Conservation (phyloP, 2,888 invertebrate species). For the Slavum lentiscoides region DNA sequence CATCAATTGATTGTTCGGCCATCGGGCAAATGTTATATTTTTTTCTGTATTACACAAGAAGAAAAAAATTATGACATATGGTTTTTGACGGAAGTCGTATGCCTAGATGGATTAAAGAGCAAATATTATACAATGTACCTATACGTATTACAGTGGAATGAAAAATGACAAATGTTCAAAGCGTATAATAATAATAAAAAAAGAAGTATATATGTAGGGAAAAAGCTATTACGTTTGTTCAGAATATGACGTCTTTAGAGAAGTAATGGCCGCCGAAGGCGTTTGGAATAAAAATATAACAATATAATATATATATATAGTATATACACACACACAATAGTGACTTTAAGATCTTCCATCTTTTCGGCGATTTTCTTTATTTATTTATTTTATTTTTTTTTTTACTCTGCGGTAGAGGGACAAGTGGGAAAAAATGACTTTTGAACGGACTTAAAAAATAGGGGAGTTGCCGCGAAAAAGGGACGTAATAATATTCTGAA, state of each 20-base stretch:
- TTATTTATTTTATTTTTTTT: background rate
- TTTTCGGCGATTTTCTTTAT: constrained; percentile 48
- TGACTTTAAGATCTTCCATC: constrained; percentile 41
- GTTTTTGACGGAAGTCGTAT: background rate
- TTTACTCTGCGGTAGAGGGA: constrained; percentile 13
- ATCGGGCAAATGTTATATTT: too few species aligned
- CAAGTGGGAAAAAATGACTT: constrained; percentile 47
- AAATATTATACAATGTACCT: constrained; percentile 18
- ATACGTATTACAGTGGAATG: background rate
- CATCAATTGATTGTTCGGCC: too few species aligned
- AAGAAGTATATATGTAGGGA: background rate
- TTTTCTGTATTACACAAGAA: too few species aligned
- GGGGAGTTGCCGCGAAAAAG: constrained; percentile 34
- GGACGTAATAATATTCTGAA: constrained; percentile 42
- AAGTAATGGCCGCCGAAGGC: constrained; percentile 48
- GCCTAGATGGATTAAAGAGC: constrained; percentile 3
- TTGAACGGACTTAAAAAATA: constrained; percentile 44
- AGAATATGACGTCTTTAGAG: constrained; percentile 45
- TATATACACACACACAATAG: background rate
- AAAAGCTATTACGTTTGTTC: constrained; percentile 38
- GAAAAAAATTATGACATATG: background rate
- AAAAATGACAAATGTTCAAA: constrained; percentile 25
- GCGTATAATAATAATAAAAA: constrained; percentile 14
- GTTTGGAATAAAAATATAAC: constrained; percentile 42
- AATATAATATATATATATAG: constrained; percentile 9